Percentiles rank a stretch among this genome's conserved stretches.
These are phyloP conservation scores for Vidua macroura DNA, from an alignment of 2,113 vertebrate genomes.

Conservation along the genomic window DNA sequence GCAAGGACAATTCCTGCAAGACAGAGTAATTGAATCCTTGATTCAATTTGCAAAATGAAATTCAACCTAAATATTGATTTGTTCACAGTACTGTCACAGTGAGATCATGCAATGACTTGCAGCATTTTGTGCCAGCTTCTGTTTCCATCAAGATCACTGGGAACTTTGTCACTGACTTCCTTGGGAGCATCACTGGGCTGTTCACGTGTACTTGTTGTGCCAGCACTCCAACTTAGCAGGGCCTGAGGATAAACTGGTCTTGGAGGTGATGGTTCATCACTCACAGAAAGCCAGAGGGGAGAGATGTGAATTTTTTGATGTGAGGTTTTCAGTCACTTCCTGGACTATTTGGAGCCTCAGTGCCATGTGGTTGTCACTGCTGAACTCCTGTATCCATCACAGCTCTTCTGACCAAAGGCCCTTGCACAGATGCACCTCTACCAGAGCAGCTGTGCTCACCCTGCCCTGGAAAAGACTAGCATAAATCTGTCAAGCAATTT, in stretches of 20 bases:
- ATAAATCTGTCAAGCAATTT: background rate
- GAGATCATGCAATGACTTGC: background rate
- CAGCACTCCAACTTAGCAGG: background rate
- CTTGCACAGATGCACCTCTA: background rate
- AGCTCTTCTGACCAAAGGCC: background rate
- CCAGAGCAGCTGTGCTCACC: background rate
- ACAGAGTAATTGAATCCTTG: background rate
- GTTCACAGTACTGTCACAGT: background rate
- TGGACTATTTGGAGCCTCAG: background rate
- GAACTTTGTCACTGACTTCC: background rate
- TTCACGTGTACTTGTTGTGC: background rate
- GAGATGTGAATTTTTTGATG: background rate
- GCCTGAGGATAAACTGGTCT: background rate
- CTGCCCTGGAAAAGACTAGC: background rate
- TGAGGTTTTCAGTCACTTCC: background rate
- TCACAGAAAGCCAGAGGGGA: background rate
- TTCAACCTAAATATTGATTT: conserved; percentile 34
- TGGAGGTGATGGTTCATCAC: background rate
- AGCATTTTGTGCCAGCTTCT: conserved; percentile 31
- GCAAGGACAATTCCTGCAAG: conserved; percentile 7
- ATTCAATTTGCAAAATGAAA: conserved; percentile 41
- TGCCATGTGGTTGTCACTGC: background rate
- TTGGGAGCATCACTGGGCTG: background rate
- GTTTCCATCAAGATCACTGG: conserved; percentile 3
- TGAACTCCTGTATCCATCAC: background rate